Base-by-base conservation (phyloP, 2,797 vertebrate genomes). In the Acipenser ruthenus region DNA sequence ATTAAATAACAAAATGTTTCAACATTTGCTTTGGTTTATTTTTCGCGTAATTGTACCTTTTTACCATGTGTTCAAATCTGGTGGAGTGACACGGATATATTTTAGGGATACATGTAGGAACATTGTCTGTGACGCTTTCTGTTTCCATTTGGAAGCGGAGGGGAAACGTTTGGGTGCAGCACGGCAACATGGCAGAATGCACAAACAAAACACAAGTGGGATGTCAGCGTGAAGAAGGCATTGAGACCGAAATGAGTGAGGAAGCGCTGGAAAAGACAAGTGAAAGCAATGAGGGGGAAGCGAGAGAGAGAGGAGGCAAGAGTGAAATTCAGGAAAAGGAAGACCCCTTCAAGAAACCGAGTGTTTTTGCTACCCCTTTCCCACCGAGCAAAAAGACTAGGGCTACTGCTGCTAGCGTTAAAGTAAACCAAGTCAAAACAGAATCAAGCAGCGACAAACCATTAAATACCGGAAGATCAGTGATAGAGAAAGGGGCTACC, bases 301-400 rank as follows among this genome's bases (percentile, higher is more conserved):
- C 10, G 1, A 70, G 69, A 62, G 55, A n/a, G 13, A 52, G 62
- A 37, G 60, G 65, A 3, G 0, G 1, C 1, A 6, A 51, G 0
- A 53, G 51, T 52, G 3, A 12, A 0, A 73, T 69, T 0, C 37
- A 64, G 9, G 73, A 79, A 50, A n/a, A 23, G 0, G 65, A 65
- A 5, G 82, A 85, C 4, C 74, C 75, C 7, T 91, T 91, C 64
- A 90, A 90, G 80, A 91, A 86, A 69, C 90, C 90, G 2, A 73
- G 72, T 51, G 8, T 86, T 51, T 86, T 89, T 15, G 73, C 79
- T 0, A 81, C 72, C 1, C 87, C 86, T n/a, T 83, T 82, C 6
- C 60, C 82, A 49, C 6, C 53, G 7, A 55, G 8, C 10, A 88
- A 75, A 71, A 84, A 82, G 62, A 50, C 65, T 60, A 59, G 61